Percentiles rank a stretch among this genome's conserved stretches.
Evolutionary conservation across 2,797 vertebrate species (phyloP).

Genomic region (Smutsia temminckii): DNA sequence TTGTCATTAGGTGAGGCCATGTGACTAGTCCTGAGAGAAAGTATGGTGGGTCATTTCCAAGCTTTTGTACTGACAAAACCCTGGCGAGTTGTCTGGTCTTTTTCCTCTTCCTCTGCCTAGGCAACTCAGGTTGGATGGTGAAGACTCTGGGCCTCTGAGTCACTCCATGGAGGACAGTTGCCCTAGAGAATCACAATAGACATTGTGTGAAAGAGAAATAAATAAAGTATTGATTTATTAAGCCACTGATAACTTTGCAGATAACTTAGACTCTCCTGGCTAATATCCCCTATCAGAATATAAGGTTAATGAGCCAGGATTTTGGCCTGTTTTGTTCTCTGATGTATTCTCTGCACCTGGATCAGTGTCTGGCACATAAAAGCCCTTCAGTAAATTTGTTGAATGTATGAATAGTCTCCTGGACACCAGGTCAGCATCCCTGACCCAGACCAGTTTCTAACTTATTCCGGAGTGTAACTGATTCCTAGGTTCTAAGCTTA

Average conservation of each 20-base stretch:
- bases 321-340: neutral
- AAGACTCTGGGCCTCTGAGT: neutral
- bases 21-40: neutral
- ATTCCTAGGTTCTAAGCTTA: neutral
- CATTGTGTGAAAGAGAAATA: neutral
- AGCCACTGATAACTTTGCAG: neutral
- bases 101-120: neutral
- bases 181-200: neutral
- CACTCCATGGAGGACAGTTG: neutral
- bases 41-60: neutral
- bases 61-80: neutral
- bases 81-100: neutral
- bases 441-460: neutral
- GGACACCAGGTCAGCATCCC: neutral
- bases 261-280: neutral
- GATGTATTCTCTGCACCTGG: neutral
- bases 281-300: neutral
- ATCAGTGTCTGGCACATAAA: neutral
- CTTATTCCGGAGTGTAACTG: neutral
- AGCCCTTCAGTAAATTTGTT: neutral
- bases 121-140: neutral
- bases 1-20: neutral
- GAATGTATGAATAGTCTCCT: neutral
- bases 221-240: neutral
- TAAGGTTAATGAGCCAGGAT: neutral